A percentile compares a stretch with the other conserved stretches of the same genome.
Evolutionary conservation across 1,140 invertebrate genomes (phyloP).

Genomic region (Drosophila lini): DNA sequence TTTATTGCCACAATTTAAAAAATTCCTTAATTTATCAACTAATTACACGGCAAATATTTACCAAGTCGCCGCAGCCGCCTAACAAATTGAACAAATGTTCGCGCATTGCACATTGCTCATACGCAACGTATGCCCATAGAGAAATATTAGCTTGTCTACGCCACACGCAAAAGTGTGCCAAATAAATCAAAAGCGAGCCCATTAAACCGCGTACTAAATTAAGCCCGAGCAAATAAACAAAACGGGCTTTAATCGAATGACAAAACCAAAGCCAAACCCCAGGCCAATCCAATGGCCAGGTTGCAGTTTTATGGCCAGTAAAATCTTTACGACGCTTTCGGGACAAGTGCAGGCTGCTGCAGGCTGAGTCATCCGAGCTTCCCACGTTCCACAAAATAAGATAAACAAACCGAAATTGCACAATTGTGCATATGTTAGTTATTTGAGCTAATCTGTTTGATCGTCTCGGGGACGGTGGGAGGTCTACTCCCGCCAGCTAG

Average conservation of each 20-base stretch:
- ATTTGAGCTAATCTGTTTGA: conserved; percentile 22
- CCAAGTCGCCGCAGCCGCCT: not conserved
- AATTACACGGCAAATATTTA: conserved; percentile 3
- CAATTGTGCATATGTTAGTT: conserved; percentile 31
- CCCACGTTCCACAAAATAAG: conserved; percentile 24
- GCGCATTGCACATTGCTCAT: conserved; percentile 50
- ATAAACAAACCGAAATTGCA: conserved; percentile 27
- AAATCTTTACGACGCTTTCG: conserved; percentile 36
- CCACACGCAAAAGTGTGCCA: conserved; percentile 70
- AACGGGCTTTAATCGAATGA: conserved; percentile 41
- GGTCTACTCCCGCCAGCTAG: conserved; percentile 2
- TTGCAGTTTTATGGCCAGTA: conserved; percentile 53
- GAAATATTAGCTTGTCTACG: conserved; percentile 35
- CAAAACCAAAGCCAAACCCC: conserved; percentile 27
- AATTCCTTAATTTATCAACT: conserved; percentile 29
- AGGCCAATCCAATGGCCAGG: conserved; percentile 28
- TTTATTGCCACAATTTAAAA: conserved; percentile 7
- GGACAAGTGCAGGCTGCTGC: conserved; percentile 27
- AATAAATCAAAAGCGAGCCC: conserved; percentile 66
- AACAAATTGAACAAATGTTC: conserved; percentile 20
- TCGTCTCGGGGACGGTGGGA: not conserved
- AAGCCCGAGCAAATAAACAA: conserved; percentile 68
- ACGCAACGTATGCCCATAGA: conserved; percentile 60
- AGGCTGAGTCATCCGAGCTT: conserved; percentile 21
- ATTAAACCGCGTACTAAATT: conserved; percentile 64